Evolutionary conservation across 1,140 invertebrate species (phyloP).

Genomic region (Pinna nobilis): DNA sequence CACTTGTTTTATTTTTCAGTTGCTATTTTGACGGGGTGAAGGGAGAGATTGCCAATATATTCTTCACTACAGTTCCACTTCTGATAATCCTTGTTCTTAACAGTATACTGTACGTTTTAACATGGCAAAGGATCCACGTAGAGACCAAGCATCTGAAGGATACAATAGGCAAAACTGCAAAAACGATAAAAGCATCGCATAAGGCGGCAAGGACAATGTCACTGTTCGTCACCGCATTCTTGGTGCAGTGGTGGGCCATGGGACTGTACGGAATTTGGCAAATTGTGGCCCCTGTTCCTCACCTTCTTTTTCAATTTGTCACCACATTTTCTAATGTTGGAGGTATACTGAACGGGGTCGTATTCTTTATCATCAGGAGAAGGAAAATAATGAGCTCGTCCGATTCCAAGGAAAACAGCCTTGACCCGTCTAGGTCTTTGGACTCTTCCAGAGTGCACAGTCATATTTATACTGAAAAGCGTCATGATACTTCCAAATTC

Average conservation of each 20-base stretch:
- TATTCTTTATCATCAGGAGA: slow-evolving; percentile 37
- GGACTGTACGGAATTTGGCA: slow-evolving; percentile 28
- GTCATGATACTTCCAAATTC: too few species aligned
- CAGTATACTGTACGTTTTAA: slow-evolving; percentile 28
- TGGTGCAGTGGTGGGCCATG: slow-evolving; percentile 38
- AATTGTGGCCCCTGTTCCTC: slow-evolving; percentile 13
- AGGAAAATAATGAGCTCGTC: slow-evolving; percentile 13
- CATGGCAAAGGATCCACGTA: slow-evolving; percentile 21
- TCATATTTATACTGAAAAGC: too few species aligned
- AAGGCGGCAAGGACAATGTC: slow-evolving; percentile 33
- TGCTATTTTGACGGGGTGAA: slow-evolving; percentile 44
- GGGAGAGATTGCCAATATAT: slow-evolving; percentile 30
- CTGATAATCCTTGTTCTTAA: slow-evolving; percentile 21
- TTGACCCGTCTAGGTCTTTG: too few species aligned
- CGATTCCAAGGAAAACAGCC: too few species aligned
- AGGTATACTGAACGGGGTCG: slow-evolving; percentile 30
- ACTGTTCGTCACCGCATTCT: slow-evolving; percentile 27
- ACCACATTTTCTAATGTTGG: slow-evolving; percentile 41
- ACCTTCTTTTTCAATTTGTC: slow-evolving; percentile 33
- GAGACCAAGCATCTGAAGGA: slow-evolving; percentile 22
- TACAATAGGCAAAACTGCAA: slow-evolving; percentile 16
- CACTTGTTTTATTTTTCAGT: slow-evolving; percentile 10
- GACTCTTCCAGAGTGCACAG: too few species aligned
- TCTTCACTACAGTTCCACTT: slow-evolving; percentile 43
- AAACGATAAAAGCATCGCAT: slow-evolving; percentile 25